These are phyloP conservation scores for Heterohyrax brucei DNA, from an alignment of 2,797 vertebrate genomes.

Conservation along the genomic window DNA sequence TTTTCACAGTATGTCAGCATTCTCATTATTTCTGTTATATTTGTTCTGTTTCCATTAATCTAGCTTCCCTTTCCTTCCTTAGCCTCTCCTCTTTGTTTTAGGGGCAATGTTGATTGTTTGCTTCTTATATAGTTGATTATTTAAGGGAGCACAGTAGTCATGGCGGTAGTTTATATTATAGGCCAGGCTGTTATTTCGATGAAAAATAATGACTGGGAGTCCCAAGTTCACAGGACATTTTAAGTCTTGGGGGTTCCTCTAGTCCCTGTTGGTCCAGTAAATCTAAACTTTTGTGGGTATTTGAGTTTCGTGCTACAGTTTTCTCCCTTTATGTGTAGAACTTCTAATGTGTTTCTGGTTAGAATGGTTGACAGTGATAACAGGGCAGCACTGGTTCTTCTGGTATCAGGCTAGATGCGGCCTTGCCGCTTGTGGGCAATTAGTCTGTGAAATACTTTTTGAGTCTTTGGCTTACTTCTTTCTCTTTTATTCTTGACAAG, in stretches of 20 bases:
- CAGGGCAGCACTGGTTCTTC: neutral
- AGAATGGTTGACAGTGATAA: neutral
- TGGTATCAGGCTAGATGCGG: neutral
- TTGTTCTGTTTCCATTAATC: neutral
- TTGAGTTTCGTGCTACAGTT: neutral
- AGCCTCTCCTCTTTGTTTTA: neutral
- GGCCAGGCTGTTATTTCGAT: neutral
- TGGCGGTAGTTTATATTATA: neutral
- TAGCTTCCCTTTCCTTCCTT: neutral
- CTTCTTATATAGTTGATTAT: neutral
- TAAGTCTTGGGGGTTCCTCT: neutral
- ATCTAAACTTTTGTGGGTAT: neutral
- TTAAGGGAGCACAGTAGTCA: neutral
- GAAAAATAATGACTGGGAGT: neutral
- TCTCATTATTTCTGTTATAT: neutral
- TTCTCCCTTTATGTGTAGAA: neutral
- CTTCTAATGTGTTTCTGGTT: neutral
- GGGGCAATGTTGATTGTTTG: neutral
- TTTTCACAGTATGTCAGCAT: neutral
- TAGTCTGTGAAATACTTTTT: neutral
- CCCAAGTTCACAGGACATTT: neutral
- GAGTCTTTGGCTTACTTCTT: neutral
- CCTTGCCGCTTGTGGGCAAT: neutral
- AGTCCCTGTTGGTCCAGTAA: neutral
- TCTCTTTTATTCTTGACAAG: neutral